Evolutionary conservation across 2,888 invertebrate genomes (phyloP), one percentile per base, ranked within the genome.

Genomic region (Terebella lapidaria): DNA sequence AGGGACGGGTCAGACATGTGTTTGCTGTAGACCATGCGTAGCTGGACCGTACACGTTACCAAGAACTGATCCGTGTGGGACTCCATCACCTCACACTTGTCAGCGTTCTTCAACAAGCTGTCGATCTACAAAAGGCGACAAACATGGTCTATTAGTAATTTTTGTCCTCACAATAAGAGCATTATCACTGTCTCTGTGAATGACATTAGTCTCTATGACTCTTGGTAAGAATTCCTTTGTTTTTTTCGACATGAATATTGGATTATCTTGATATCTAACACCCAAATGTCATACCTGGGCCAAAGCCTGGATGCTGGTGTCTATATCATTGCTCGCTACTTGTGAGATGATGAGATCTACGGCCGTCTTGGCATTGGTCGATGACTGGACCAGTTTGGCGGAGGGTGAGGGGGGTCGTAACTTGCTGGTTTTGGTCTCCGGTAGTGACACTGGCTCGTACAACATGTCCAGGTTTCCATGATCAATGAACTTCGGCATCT

Each of bases 21-120:
- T 51, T 78, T 78, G 35, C 75, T 74, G 68, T 78, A 75, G 24
- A 87, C 82, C 53, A 86, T 81, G 25, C 85, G 83, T 64, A 89
- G 82, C 76, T 90, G 89, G 69, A 85, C 81, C 5, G 86, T 85
- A 54, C 88, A 81, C 3, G 87, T 85, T 26, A 83, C 72, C 68
- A 90, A 81, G 54, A 90, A 83, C 51, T 87, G 86, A 74, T 89
- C 86, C 73, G 89, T 87, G 75, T 88, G 85, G 55, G 84, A 83
- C 0, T 71, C 70, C 72, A 85, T 72, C 42, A 81, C 72, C 64
- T 75, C 73, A 3, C 69, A 68, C 65, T 78, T 76, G 30, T 76
- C 77, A 53, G 73, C 72, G 60, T 81, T 79, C 63, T 79, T 80
- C 52, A 89, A 74, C 62, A 89, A 86, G 65, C 86, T 86, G 59